phyloP scores from a whole-genome alignment of 35 echinoderm and acorn worm species.

The Patiria miniata region DNA sequence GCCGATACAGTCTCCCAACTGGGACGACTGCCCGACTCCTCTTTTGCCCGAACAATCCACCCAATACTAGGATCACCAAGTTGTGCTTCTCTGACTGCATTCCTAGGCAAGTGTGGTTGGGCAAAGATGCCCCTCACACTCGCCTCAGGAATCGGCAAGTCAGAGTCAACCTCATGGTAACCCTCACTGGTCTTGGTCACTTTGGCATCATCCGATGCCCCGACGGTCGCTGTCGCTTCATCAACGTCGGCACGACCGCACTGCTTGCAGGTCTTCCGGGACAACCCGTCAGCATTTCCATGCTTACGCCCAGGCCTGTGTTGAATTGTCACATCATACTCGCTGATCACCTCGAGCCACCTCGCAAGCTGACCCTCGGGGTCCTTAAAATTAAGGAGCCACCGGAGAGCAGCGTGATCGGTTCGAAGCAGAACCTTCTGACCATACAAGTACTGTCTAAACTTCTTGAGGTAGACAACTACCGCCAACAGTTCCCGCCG shows the following conservation, averaged over 20 bases:
- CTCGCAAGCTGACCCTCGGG: slow-evolving; percentile 43
- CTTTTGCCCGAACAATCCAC: not conserved
- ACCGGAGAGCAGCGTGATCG: slow-evolving; percentile 47
- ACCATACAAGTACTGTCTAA: slow-evolving; percentile 48
- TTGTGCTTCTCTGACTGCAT: not conserved
- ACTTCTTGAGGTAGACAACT: slow-evolving; percentile 45
- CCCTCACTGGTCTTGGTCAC: too few relatives aligned
- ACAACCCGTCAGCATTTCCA: slow-evolving; percentile 54
- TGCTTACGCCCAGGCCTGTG: slow-evolving; percentile 59
- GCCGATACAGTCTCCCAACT: not conserved
- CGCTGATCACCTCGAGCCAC: slow-evolving; percentile 25
- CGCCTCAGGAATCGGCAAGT: not conserved
- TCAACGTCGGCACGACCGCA: not conserved
- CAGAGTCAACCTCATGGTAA: too few relatives aligned
- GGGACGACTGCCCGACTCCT: not conserved
- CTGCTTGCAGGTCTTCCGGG: slow-evolving; percentile 12
- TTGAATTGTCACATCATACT: slow-evolving; percentile 52
- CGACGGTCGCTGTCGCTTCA: not conserved
- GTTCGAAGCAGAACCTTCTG: slow-evolving; percentile 34
- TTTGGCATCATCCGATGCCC: not conserved
- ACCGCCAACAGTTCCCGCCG: slow-evolving; percentile 57
- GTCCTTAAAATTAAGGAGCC: slow-evolving; percentile 47
- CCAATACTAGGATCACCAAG: not conserved
- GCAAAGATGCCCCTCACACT: too few relatives aligned
- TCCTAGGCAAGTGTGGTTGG: not conserved